Base-by-base conservation (phyloP, 2,113 vertebrate species). In the Corvus moneduloides region DNA sequence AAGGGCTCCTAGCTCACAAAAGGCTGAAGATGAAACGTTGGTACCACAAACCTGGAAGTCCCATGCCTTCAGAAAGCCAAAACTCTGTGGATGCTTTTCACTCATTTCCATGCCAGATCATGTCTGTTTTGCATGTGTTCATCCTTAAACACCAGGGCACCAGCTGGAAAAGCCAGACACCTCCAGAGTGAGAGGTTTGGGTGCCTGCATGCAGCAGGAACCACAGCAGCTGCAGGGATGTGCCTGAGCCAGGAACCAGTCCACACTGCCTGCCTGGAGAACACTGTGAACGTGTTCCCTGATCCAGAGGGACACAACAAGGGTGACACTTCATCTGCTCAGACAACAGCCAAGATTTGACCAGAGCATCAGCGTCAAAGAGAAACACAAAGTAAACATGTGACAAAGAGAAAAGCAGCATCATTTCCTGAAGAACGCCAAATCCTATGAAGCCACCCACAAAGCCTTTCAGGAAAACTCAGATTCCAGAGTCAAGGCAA, bases 341-440 rank as follows among this genome's bases (percentile, higher is more conserved):
- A 61, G 6, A 75, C 12, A 22, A 27, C 3, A 26, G 68, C 24
- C 81, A 56, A 35, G 71, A 49, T n/a, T 3, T 75, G 61, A 64
- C 9, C 61, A 16, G 43, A 32, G 19, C 24, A 48, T 4, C 43
- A 19, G 24, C 0, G 2, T 4, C 51, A 54, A 41, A 52, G 55
- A 22, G 23, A 61, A 77, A 59, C 1, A 3, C 0, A 2, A 86
- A 58, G 33, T 8, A 11, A 24, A 26, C 2, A 1, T 0, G 3
- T 6, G 49, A 43, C 0, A 1, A 12, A 68, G 28, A 79, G 22
- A 61, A 84, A 78, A 89, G 19, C 54, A 35, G 27, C 17, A 21
- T 4, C 32, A 17, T 20, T 49, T 79, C 66, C 69, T 59, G 23
- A 49, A 39, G 41, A 37, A 2, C 32, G 16, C 1, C 33, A n/a